Base-by-base conservation (phyloP, 2,797 vertebrate species). In the Erethizon dorsatum region DNA sequence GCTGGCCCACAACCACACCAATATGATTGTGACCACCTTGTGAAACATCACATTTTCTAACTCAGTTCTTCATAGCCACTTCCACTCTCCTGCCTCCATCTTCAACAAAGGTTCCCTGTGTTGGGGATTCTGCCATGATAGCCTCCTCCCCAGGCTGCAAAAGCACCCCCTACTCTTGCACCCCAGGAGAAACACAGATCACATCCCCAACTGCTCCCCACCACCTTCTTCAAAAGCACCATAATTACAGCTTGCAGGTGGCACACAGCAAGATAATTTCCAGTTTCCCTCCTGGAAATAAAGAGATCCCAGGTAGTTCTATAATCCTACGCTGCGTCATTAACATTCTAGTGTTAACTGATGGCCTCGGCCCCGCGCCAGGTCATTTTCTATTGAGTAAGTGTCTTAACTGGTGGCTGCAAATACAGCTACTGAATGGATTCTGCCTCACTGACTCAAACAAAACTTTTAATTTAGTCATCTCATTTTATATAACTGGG, bases 241-340 rank as follows among this genome's bases (percentile, higher is more conserved):
- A 63, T 84, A 91, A 80, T 90, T 75, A 95, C 6, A 94, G 73
- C 50, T 52, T 56, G 91, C 69, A 69, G 61, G 69, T 79, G 84
- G 84, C 93, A 84, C 2, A 52, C 7, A 82, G 65, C 57, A 57
- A 31, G 28, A 63, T 83, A 73, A 78, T 50, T 95, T 94, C 86
- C 75, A 79, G 59, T 85, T 71, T 95, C 78, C 85, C 93, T 84
- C 52, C 79, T 52, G 41, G 82, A 96, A 85, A 75, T 73, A 83
- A 93, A 83, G 89, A 94, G 52, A 87, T 56, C 71, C 67, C 54
- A 92, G 56, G 94, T 85, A 89, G 89, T 79, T 90, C 87, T 87
- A 56, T 52, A 91, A 90, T 85, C 75, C 56, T 71, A 59, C 2
- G 20, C 59, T 41, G 59, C 22, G 73, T 80, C 63, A 83, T 82